Evolutionary conservation across 2,113 vertebrate species (phyloP), one percentile per base, ranked within the genome.

Genomic region (Triplophysa rosa): DNA sequence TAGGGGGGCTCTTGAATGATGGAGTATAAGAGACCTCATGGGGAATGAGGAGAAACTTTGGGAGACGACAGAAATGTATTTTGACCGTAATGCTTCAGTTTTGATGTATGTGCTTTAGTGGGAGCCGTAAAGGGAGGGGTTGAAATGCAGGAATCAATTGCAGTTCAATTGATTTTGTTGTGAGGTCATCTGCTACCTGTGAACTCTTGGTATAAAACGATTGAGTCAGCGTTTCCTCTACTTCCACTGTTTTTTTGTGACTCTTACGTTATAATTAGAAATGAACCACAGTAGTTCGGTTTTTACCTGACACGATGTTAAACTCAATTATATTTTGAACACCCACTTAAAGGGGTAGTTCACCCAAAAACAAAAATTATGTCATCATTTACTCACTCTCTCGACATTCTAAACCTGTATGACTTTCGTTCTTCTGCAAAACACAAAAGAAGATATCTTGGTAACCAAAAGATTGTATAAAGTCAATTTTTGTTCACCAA

Each of bases 91-190:
- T 23, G 70, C 61, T 37, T 23, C 6, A 12, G 40, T 42, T 42
- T 61, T 78, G 74, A 80, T 52, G 33, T 42, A 79, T 70, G 73
- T 21, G 19, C 56, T 77, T 65, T 59, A 61, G 68, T 47, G 29
- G 21, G 76, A 65, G 45, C 75, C 33, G 23, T 78, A 54, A 78
- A 67, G 33, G 69, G 56, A 33, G 58, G 58, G 77, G 67, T 56
- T 63, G 37, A 62, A 75, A 83, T 54, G 19, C 62, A 49, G 68
- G 66, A 76, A 85, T 76, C 79, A 52, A 81, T 79, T 69, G 65
- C 1, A 12, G 66, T 33, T 67, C 26, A 72, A 61, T 83, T 65
- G 33, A 81, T 81, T 71, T 40, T 21, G 79, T 67, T 75, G 81
- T 74, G 78, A 85, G 66, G 81, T 52, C 52, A 19, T 42, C 74